Conservation (phyloP, 2,113 vertebrate genomes). For the Zeus faber region DNA sequence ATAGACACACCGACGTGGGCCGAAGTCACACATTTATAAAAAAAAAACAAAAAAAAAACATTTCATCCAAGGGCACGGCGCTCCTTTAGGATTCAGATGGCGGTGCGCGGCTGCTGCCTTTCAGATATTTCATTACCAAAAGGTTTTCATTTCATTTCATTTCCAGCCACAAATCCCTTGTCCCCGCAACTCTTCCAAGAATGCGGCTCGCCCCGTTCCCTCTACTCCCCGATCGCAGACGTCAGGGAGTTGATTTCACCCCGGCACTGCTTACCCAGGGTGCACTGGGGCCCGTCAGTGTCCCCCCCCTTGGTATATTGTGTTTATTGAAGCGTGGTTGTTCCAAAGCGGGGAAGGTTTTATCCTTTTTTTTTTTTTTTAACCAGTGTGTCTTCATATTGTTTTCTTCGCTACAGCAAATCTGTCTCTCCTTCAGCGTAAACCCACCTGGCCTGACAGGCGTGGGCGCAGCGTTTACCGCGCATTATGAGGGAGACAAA, state of each 20-base stretch:
- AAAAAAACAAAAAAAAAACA: too few species aligned
- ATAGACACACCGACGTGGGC: constrained; percentile 7
- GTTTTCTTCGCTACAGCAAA: too few species aligned
- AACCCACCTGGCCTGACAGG: too few species aligned
- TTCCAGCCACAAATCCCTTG: constrained; percentile 61
- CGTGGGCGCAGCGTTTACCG: too few species aligned
- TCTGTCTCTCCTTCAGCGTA: too few species aligned
- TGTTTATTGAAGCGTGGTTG: constrained; percentile 61
- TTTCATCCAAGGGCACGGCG: constrained; percentile 68
- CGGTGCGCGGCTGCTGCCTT: constrained; percentile 59
- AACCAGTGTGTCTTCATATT: too few species aligned
- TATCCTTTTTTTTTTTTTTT: not conserved
- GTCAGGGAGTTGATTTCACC: too few species aligned
- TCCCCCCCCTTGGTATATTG: constrained; percentile 52
- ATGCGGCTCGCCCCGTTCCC: constrained; percentile 18
- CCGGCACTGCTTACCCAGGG: constrained; percentile 46
- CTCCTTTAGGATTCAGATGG: constrained; percentile 58
- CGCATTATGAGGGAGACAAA: too few species aligned
- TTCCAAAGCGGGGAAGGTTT: not conserved
- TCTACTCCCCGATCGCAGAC: constrained; percentile 7
- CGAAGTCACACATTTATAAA: constrained; percentile 27
- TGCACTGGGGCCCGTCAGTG: constrained; percentile 52
- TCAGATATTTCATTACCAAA: constrained; percentile 74
- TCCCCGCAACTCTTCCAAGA: constrained; percentile 49
- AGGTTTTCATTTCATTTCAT: constrained; percentile 70